Evolutionary conservation across 2,797 vertebrate genomes (phyloP).

Genomic region (Caiman crocodilus): DNA sequence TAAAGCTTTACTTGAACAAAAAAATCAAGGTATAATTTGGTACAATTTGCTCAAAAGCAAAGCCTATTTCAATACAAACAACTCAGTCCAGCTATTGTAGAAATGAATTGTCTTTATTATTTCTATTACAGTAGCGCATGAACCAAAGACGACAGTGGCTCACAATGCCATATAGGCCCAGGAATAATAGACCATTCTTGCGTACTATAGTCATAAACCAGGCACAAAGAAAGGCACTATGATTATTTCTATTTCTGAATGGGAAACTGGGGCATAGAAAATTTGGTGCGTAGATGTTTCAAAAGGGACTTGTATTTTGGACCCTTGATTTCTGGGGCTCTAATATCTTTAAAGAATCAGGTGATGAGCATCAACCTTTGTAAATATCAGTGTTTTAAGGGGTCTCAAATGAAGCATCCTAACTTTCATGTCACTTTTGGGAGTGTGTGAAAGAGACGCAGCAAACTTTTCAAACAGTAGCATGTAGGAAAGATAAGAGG

Average conservation of each 20-base stretch:
- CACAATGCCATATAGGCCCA: not conserved
- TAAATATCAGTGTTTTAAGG: not conserved
- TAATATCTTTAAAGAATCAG: constrained; percentile 22
- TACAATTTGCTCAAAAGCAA: not conserved
- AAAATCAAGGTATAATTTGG: not conserved
- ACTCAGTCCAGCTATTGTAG: not conserved
- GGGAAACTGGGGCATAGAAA: not conserved
- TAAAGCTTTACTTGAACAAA: not conserved
- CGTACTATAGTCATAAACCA: not conserved
- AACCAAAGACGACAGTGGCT: not conserved
- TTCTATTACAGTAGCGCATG: not conserved
- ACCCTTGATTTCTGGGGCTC: constrained; percentile 11
- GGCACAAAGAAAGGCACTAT: not conserved
- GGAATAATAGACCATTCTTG: not conserved
- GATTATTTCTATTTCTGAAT: constrained; percentile 5
- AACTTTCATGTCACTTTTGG: not conserved
- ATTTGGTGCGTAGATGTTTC: not conserved
- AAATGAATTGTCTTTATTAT: not conserved
- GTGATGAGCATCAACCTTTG: not conserved
- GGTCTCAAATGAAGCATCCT: not conserved
- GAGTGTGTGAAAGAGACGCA: too few species aligned
- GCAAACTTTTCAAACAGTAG: not conserved
- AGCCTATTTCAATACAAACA: not conserved
- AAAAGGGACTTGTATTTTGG: not conserved
- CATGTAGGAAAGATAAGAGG: constrained; percentile 8